Percentiles rank a stretch among this genome's conserved stretches.
Conservation (phyloP, 2,113 vertebrate species). For the Sinocyclocheilus anophthalmus region DNA sequence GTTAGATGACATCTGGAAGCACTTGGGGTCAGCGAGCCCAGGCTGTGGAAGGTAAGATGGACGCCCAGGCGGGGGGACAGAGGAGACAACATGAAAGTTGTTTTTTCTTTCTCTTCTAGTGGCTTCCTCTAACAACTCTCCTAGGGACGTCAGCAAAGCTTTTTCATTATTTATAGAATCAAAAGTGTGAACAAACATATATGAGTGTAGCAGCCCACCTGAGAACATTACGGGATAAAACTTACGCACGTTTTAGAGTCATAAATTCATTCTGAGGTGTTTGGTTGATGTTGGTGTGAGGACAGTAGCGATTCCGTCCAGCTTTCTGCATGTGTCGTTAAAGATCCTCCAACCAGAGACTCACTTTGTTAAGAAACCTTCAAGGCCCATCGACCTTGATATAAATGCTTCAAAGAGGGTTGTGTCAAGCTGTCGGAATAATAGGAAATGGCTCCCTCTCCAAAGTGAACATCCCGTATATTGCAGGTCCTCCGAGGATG, state of each 20-base stretch:
- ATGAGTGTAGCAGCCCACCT: background rate
- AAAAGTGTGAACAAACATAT: conserved; percentile 20
- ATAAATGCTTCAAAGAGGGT: conserved; percentile 47
- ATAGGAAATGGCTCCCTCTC: conserved; percentile 50
- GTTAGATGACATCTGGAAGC: conserved; percentile 64
- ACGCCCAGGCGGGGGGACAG: conserved; percentile 35
- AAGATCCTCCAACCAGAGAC: conserved; percentile 34
- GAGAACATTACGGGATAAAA: conserved; percentile 8
- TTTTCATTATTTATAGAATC: background rate
- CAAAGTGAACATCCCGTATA: conserved; percentile 49
- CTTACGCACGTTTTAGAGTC: background rate
- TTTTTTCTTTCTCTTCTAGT: conserved; percentile 32
- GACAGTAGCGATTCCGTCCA: conserved; percentile 14
- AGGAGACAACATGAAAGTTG: conserved; percentile 52
- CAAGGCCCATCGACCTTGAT: conserved; percentile 50
- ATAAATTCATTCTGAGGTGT: conserved; percentile 2
- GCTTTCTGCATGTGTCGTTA: conserved; percentile 45
- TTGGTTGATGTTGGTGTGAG: conserved; percentile 30
- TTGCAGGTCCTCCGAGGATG: conserved; percentile 40
- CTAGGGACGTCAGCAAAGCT: background rate
- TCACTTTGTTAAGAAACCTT: conserved; percentile 42
- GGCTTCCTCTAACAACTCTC: conserved; percentile 6
- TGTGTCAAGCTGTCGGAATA: conserved; percentile 41
- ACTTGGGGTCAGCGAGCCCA: conserved; percentile 61
- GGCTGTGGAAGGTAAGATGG: conserved; percentile 60